Evolutionary conservation across 1,140 invertebrate species (phyloP).

Genomic region (Thaumatotibia leucotreta): DNA sequence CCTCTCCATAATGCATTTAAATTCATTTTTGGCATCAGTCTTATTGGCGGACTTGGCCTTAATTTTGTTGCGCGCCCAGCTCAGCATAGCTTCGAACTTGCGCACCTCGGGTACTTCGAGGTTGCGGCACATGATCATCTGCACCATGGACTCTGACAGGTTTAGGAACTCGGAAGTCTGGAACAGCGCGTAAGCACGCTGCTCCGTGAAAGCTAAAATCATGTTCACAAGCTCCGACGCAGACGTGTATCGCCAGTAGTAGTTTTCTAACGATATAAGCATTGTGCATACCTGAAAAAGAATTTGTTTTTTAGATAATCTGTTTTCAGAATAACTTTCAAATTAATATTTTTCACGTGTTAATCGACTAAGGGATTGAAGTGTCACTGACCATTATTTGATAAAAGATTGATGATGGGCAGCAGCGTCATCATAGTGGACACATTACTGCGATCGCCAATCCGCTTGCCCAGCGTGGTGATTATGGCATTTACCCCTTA

Average conservation of each 20-base stretch:
- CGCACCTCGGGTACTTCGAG: conserved; percentile 92
- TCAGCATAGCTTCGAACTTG: conserved; percentile 95
- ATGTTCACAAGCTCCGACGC: conserved; percentile 95
- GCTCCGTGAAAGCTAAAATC: conserved; percentile 94
- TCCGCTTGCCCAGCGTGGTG: no score
- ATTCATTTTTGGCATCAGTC: conserved; percentile 91
- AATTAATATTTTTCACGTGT: no score
- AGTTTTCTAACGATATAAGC: conserved; percentile 94
- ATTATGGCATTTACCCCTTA: no score
- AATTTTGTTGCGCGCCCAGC: conserved; percentile 91
- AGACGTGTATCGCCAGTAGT: conserved; percentile 96
- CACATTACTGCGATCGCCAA: no score
- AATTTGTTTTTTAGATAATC: no score
- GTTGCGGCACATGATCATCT: conserved; percentile 94
- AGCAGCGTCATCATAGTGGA: no score
- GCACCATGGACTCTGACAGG: conserved; percentile 95
- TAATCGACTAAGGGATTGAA: no score
- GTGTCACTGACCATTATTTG: no score
- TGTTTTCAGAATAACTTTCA: no score
- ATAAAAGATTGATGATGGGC: no score
- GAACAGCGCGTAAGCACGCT: conserved; percentile 89
- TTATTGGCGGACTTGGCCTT: conserved; percentile 84
- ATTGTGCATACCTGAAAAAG: conserved; percentile 87
- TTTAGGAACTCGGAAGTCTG: conserved; percentile 89
- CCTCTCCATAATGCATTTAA: conserved; percentile 94